A percentile compares a stretch with the other conserved stretches of the same genome.
phyloP scores from a whole-genome alignment of 2,888 invertebrate genomes.

The Hedychridium roseum region DNA sequence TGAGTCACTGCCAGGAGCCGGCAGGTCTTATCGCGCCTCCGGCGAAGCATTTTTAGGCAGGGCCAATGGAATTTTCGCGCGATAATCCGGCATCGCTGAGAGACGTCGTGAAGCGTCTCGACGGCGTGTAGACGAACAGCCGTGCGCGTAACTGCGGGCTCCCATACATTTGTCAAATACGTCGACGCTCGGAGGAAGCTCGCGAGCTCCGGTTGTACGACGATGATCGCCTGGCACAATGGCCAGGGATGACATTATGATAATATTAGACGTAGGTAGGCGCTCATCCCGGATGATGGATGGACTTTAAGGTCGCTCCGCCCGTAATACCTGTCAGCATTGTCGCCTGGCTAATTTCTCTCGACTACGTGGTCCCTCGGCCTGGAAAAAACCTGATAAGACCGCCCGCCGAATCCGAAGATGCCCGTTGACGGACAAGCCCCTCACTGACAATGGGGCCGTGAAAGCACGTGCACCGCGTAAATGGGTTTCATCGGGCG shows the following conservation, averaged over 20 bases:
- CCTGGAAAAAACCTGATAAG: conserved; percentile 30
- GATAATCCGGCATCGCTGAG: too few species aligned
- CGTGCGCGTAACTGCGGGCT: neutral
- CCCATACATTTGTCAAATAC: too few species aligned
- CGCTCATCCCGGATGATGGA: conserved; percentile 41
- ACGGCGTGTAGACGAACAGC: conserved; percentile 9
- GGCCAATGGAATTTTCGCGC: too few species aligned
- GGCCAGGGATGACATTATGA: conserved; percentile 43
- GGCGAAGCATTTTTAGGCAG: too few species aligned
- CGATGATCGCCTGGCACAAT: conserved; percentile 39
- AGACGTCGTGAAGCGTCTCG: conserved; percentile 21
- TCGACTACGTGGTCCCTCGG: neutral
- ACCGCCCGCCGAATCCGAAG: conserved; percentile 22
- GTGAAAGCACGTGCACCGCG: too few species aligned
- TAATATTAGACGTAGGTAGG: conserved; percentile 44
- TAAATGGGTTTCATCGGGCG: too few species aligned
- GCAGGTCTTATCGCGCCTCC: too few species aligned
- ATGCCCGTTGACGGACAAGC: conserved; percentile 24
- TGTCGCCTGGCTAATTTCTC: conserved; percentile 43
- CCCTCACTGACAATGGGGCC: too few species aligned
- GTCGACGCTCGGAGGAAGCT: too few species aligned
- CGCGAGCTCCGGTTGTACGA: too few species aligned
- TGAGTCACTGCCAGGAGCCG: too few species aligned
- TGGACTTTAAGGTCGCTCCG: conserved; percentile 36
- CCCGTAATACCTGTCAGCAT: conserved; percentile 40